Evolutionary conservation across 2,113 vertebrate species (phyloP).

Genomic region (Pristiophorus japonicus): DNA sequence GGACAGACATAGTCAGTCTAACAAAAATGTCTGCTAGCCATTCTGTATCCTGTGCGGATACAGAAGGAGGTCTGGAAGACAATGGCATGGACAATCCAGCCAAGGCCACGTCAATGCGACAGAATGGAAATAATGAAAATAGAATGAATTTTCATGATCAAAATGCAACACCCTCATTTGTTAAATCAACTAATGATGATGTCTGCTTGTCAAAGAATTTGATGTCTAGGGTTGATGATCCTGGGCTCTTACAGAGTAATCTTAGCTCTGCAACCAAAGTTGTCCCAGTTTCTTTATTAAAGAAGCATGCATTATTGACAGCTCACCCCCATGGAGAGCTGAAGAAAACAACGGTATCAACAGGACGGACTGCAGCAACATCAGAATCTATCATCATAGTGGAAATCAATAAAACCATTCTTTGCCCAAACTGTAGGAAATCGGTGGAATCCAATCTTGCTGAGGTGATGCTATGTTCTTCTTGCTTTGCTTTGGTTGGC

Average conservation of each 20-base stretch:
- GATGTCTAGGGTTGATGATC: background rate
- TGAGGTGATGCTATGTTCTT: slow-evolving; percentile 55
- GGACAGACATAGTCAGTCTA: slow-evolving; percentile 3
- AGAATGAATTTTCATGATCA: background rate
- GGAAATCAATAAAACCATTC: slow-evolving; percentile 32
- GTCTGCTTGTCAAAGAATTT: background rate
- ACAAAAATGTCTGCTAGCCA: background rate
- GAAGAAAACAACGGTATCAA: background rate
- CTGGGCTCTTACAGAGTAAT: background rate
- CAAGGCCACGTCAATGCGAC: background rate
- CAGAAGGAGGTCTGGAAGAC: background rate
- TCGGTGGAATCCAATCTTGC: slow-evolving; percentile 47
- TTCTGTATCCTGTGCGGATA: background rate
- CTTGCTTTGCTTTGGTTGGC: slow-evolving; percentile 53
- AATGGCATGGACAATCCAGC: background rate
- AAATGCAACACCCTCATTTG: background rate
- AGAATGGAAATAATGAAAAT: background rate
- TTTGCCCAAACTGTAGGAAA: slow-evolving; percentile 41
- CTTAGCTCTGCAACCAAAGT: background rate
- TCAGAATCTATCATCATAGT: background rate
- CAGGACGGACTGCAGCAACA: background rate
- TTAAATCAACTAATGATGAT: background rate
- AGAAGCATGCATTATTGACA: background rate
- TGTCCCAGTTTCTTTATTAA: background rate
- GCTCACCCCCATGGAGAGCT: background rate